phyloP scores from a whole-genome alignment of 2,888 invertebrate species.

The Pilophorus perplexus region DNA sequence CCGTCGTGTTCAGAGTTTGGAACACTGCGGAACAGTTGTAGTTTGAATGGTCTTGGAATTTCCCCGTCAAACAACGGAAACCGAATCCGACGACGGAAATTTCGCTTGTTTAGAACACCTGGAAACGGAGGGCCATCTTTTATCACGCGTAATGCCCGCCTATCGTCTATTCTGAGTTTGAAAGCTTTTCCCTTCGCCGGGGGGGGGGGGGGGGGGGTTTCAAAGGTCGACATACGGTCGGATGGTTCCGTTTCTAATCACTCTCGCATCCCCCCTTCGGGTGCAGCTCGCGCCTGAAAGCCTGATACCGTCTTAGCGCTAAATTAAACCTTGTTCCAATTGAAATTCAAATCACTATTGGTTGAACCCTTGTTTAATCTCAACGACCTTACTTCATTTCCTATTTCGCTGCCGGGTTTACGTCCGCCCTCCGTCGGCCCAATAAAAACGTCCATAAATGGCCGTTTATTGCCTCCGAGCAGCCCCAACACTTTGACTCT shows the following conservation, averaged over 20 bases:
- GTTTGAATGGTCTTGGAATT: no score
- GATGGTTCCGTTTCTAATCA: constrained; percentile 37
- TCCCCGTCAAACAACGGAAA: no score
- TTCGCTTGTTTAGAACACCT: no score
- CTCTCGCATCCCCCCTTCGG: constrained; percentile 14
- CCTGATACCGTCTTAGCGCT: constrained; percentile 28
- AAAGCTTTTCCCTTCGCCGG: no score
- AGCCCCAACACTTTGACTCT: not conserved
- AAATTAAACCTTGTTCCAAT: constrained; percentile 39
- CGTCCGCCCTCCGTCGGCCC: not conserved
- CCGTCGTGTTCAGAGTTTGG: no score
- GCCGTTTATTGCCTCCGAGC: not conserved
- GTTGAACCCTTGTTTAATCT: constrained; percentile 38
- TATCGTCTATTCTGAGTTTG: no score
- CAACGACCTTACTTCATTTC: constrained; percentile 31
- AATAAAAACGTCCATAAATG: no score
- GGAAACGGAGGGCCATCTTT: no score
- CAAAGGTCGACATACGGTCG: constrained; percentile 37
- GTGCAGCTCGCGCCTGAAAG: not conserved
- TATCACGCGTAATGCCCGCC: no score
- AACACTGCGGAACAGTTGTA: no score
- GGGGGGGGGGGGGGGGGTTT: no score
- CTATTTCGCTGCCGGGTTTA: constrained; percentile 12
- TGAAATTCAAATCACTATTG: constrained; percentile 40
- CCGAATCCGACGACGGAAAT: no score